These are phyloP conservation scores for Drosophila niveifrons DNA, from an alignment of 2,888 invertebrate species.

Conservation along the genomic window DNA sequence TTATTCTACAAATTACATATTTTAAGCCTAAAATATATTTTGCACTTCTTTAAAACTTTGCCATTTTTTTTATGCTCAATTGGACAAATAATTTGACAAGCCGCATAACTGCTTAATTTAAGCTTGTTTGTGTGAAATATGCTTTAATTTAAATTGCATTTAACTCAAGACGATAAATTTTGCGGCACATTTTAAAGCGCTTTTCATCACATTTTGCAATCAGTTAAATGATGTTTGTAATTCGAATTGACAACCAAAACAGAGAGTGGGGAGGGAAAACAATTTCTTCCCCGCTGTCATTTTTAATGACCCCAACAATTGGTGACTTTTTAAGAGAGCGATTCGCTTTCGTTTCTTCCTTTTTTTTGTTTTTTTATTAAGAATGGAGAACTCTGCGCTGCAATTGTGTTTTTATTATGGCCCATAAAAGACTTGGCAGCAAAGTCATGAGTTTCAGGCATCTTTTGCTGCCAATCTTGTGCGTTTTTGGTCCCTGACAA, in stretches of 20 bases:
- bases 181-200: not conserved
- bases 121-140: slow-evolving; percentile 8
- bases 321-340: slow-evolving; percentile 56
- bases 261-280: not conserved
- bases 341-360: not conserved
- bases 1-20: not conserved
- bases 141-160: slow-evolving; percentile 6
- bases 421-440: slow-evolving; percentile 49
- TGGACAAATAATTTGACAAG: slow-evolving; percentile 1
- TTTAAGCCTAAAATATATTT: not conserved
- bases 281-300: slow-evolving; percentile 2
- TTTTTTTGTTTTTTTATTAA: not conserved
- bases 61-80: not conserved
- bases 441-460: slow-evolving; percentile 52
- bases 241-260: slow-evolving; percentile 59
- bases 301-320: slow-evolving; percentile 69
- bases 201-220: slow-evolving; percentile 66
- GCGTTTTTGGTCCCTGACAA: slow-evolving; percentile 1
- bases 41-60: not conserved
- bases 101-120: not conserved
- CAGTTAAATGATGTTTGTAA: slow-evolving; percentile 72
- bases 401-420: slow-evolving; percentile 73
- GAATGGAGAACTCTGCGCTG: slow-evolving; percentile 32
- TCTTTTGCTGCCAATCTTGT: slow-evolving; percentile 36
- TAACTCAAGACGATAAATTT: slow-evolving; percentile 2